These are phyloP conservation scores for Holotrichia oblita DNA, from an alignment of 1,140 invertebrate species.

Conservation along the genomic window DNA sequence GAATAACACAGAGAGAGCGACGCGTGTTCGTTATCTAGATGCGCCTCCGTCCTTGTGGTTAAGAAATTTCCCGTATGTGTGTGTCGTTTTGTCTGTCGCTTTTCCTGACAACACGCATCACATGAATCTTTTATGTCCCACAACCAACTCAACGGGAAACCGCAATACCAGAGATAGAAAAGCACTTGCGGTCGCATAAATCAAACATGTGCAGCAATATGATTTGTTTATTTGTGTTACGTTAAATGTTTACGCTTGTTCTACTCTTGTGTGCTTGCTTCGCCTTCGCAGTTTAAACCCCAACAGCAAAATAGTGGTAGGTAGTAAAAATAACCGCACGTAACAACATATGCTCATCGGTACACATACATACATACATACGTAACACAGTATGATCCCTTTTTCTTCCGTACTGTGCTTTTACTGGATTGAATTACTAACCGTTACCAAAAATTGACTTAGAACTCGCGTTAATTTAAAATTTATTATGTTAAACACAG, in stretches of 20 bases:
- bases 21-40: slow-evolving; percentile 31
- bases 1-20: slow-evolving; percentile 29
- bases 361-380: not conserved
- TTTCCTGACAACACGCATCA: slow-evolving; percentile 42
- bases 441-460: slow-evolving; percentile 1
- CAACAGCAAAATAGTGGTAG: slow-evolving; percentile 27
- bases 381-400: not conserved
- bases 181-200: slow-evolving; percentile 46
- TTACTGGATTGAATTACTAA: not conserved
- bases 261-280: slow-evolving; percentile 9
- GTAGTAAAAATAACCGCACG: slow-evolving; percentile 40
- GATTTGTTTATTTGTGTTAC: slow-evolving; percentile 46
- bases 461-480: not conserved
- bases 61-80: slow-evolving; percentile 33
- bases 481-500: not conserved
- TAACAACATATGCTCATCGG: slow-evolving; percentile 33
- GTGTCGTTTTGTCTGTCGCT: slow-evolving; percentile 36
- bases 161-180: slow-evolving; percentile 43
- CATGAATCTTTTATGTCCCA: slow-evolving; percentile 45
- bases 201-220: slow-evolving; percentile 45
- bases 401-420: not conserved
- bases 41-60: slow-evolving; percentile 22
- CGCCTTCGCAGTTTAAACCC: slow-evolving; percentile 36
- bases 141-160: slow-evolving; percentile 42
- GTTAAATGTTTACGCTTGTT: slow-evolving; percentile 44